Conservation (phyloP, 2,888 invertebrate genomes). For the Leptopilina syphax region DNA sequence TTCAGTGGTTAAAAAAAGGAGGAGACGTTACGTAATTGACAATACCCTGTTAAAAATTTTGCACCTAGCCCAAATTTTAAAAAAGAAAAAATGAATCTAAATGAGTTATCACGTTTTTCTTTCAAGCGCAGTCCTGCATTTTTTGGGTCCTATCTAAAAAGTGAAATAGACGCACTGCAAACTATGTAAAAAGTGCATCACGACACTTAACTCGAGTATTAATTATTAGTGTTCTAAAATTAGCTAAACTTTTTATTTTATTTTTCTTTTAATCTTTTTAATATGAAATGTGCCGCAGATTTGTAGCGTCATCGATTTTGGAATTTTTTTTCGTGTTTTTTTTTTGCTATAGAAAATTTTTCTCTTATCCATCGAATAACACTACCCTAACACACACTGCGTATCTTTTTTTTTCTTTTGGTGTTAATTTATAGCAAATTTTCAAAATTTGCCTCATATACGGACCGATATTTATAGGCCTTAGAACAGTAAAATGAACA, state of each 20-base stretch:
- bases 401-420: conserved; percentile 9
- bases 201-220: conserved; percentile 52
- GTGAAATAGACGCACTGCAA: conserved; percentile 48
- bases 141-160: conserved; percentile 66
- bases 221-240: conserved; percentile 21
- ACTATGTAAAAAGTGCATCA: conserved; percentile 47
- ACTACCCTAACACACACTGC: conserved; percentile 29
- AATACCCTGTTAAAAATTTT: too few species aligned
- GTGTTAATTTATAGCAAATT: conserved; percentile 22
- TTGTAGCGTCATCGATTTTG: neutral
- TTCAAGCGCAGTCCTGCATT: conserved; percentile 43
- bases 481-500: conserved; percentile 52
- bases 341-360: conserved; percentile 19
- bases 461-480: conserved; percentile 57
- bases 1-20: too few species aligned
- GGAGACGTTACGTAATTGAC: too few species aligned
- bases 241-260: conserved; percentile 23
- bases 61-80: too few species aligned
- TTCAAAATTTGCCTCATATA: conserved; percentile 10
- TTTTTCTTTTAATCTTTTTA: neutral
- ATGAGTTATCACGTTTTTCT: neutral
- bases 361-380: conserved; percentile 32
- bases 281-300: conserved; percentile 24
- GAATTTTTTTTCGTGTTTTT: neutral
- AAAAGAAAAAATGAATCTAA: neutral